phyloP scores from a whole-genome alignment of 2,113 vertebrate species.

The Paradisaea rubra region DNA sequence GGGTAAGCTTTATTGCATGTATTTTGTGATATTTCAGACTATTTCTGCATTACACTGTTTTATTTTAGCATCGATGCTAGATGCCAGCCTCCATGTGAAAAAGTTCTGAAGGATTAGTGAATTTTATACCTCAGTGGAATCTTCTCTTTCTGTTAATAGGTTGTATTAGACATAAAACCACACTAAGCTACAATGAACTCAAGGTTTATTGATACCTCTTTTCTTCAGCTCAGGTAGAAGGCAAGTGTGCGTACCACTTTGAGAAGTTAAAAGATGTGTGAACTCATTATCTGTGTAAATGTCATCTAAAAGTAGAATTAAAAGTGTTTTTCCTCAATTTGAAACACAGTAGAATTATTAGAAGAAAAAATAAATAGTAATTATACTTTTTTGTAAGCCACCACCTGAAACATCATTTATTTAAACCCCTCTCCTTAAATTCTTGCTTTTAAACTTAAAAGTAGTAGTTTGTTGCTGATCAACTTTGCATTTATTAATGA shows the following conservation, averaged over 20 bases:
- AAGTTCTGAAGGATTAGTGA: not conserved
- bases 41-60: not conserved
- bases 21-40: not conserved
- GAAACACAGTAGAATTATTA: not conserved
- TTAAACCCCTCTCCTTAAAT: not conserved
- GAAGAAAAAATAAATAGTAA: not conserved
- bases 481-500: not conserved
- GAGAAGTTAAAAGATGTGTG: not conserved
- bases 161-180: not conserved
- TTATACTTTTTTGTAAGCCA: not conserved
- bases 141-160: not conserved
- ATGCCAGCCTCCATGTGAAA: not conserved
- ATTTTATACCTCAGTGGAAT: not conserved
- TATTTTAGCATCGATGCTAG: not conserved
- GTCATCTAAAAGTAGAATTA: not conserved
- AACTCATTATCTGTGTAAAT: not conserved
- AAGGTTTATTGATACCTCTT: not conserved
- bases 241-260: not conserved
- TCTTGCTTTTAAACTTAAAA: not conserved
- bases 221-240: not conserved
- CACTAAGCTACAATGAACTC: not conserved
- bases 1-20: not conserved
- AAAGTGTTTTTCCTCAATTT: not conserved
- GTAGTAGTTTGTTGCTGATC: not conserved
- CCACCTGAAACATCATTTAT: not conserved